phyloP scores from a whole-genome alignment of 2,888 invertebrate species.

The Chorisops tibialis region DNA sequence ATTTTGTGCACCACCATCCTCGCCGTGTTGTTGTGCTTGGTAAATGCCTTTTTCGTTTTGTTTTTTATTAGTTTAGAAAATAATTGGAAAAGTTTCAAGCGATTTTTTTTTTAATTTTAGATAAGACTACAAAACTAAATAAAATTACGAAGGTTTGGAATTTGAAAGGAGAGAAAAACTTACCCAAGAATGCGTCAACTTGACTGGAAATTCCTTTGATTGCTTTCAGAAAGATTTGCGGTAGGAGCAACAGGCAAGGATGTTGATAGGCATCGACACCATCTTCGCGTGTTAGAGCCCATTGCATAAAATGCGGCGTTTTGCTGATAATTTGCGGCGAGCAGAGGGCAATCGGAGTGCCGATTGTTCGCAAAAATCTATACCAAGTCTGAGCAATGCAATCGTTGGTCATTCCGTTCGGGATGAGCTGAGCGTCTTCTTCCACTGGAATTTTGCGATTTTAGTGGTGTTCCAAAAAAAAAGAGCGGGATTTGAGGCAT shows the following conservation, averaged over 20 bases:
- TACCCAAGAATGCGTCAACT: slow-evolving; percentile 94
- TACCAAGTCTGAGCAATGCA: slow-evolving; percentile 96
- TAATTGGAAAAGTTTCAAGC: no score
- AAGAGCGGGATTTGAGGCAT: slow-evolving; percentile 15
- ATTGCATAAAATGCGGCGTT: slow-evolving; percentile 67
- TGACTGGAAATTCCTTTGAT: slow-evolving; percentile 90
- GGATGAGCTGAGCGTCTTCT: slow-evolving; percentile 79
- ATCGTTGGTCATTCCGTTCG: slow-evolving; percentile 79
- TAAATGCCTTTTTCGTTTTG: slow-evolving; percentile 44
- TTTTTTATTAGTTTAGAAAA: no score
- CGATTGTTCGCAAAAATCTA: slow-evolving; percentile 87
- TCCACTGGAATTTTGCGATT: slow-evolving; percentile 59
- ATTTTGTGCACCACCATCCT: slow-evolving; percentile 45
- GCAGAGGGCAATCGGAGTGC: slow-evolving; percentile 90
- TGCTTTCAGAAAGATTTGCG: slow-evolving; percentile 87
- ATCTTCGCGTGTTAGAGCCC: slow-evolving; percentile 74
- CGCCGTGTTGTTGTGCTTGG: slow-evolving; percentile 43
- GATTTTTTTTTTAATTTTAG: no score
- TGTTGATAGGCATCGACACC: slow-evolving; percentile 88
- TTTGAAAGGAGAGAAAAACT: slow-evolving; percentile 37
- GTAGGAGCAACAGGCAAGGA: slow-evolving; percentile 77
- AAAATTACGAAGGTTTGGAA: no score
- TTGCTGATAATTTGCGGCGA: slow-evolving; percentile 74
- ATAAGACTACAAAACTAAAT: no score
- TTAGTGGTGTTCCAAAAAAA: no score